These are phyloP conservation scores for Cnemophilus loriae DNA, from an alignment of 2,113 vertebrate species.

Conservation along the genomic window DNA sequence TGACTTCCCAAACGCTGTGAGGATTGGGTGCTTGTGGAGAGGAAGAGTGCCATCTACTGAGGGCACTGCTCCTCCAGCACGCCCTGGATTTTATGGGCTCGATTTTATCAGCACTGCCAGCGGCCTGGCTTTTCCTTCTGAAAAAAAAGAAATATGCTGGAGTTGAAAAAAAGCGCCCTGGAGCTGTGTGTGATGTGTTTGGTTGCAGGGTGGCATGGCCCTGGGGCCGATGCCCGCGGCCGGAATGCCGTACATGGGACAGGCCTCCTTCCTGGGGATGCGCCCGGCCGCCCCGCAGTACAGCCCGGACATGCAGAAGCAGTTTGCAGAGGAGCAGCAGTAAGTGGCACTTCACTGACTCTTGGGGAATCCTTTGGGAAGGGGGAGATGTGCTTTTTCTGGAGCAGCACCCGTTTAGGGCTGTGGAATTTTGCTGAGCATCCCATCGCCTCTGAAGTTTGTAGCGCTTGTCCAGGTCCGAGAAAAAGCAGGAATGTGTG, in stretches of 20 bases:
- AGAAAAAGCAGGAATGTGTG: not conserved
- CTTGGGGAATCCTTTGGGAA: not conserved
- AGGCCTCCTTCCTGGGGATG: conserved; percentile 89
- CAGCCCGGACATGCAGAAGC: conserved; percentile 90
- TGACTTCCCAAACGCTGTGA: not conserved
- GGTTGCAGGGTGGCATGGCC: conserved; percentile 83
- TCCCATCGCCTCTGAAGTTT: not conserved
- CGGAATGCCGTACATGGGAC: conserved; percentile 88
- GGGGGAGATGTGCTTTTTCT: not conserved
- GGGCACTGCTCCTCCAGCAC: accelerated
- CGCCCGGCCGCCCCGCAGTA: conserved; percentile 85
- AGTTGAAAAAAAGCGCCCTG: accelerated
- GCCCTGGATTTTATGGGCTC: accelerated
- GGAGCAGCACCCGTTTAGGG: not conserved
- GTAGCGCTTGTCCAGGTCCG: not conserved
- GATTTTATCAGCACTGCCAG: not conserved
- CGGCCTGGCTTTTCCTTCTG: not conserved
- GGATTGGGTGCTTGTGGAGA: not conserved
- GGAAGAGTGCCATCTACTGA: conserved; percentile 50
- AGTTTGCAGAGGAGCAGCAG: conserved; percentile 97
- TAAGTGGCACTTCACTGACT: conserved; percentile 59
- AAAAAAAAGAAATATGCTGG: accelerated
- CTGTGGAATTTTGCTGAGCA: not conserved
- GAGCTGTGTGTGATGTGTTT: not conserved
- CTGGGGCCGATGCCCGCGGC: conserved; percentile 84